Conservation (phyloP, 1,140 invertebrate genomes). For the Leptinotarsa lineolata region DNA sequence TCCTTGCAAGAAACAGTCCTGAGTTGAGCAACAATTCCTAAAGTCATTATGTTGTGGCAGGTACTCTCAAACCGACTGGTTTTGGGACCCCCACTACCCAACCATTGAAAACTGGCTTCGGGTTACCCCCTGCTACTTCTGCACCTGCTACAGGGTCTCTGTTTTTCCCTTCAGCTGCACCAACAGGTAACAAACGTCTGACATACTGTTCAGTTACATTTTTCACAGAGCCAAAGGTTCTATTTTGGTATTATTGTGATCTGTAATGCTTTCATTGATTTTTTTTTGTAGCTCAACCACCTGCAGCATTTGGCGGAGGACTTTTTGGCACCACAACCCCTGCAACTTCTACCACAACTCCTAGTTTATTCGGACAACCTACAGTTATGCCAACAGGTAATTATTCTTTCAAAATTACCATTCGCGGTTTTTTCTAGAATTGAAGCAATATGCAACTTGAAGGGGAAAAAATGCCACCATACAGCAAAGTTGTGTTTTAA, state of each 20-base stretch:
- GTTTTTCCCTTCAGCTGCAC: background rate
- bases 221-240: background rate
- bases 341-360: slow-evolving; percentile 19
- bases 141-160: slow-evolving; percentile 4
- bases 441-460: too few species aligned
- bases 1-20: too few species aligned
- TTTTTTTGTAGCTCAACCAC: slow-evolving; percentile 13
- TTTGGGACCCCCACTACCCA: slow-evolving; percentile 2
- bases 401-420: too few species aligned
- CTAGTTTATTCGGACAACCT: slow-evolving; percentile 24
- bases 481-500: too few species aligned
- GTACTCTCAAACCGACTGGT: slow-evolving; percentile 7
- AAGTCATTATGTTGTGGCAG: background rate
- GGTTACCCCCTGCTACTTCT: background rate
- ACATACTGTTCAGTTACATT: background rate
- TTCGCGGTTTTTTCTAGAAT: too few species aligned
- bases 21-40: background rate
- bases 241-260: background rate
- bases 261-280: background rate
- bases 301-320: slow-evolving; percentile 8
- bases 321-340: slow-evolving; percentile 20
- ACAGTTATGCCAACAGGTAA: too few species aligned
- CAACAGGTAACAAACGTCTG: background rate
- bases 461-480: too few species aligned
- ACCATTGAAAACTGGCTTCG: background rate